Percentiles rank a stretch among this genome's conserved stretches.
Evolutionary conservation across 2,797 vertebrate genomes (phyloP).

Genomic region (Cheirogaleus major): DNA sequence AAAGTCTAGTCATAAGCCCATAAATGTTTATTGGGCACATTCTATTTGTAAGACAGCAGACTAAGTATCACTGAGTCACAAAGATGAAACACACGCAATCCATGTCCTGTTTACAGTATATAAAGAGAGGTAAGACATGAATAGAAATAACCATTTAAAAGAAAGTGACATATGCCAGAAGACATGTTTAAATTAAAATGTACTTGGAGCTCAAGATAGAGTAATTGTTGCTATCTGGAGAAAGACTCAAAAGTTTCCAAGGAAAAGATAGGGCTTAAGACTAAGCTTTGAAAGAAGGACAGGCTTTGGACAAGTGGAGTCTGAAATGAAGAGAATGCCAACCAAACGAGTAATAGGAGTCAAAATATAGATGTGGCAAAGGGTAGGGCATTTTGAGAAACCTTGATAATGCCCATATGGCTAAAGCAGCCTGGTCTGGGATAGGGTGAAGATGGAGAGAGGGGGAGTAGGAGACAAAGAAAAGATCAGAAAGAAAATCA

Average conservation of each 20-base stretch:
- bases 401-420: not conserved
- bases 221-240: not conserved
- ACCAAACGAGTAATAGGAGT: not conserved
- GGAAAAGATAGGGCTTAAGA: not conserved
- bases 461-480: not conserved
- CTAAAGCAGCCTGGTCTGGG: not conserved
- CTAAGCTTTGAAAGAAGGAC: not conserved
- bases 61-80: not conserved
- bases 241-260: not conserved
- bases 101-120: not conserved
- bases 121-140: not conserved
- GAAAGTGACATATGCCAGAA: not conserved
- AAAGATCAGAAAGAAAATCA: not conserved
- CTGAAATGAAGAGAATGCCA: not conserved
- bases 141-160: not conserved
- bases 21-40: not conserved
- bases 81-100: not conserved
- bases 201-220: not conserved
- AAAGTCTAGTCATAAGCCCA: not conserved
- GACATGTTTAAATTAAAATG: not conserved
- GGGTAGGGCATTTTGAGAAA: not conserved
- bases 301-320: not conserved
- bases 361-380: not conserved
- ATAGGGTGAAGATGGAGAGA: rapidly evolving
- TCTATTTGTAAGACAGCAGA: not conserved